phyloP scores from a whole-genome alignment of 2,888 invertebrate genomes.

The Lepidonotus clava region DNA sequence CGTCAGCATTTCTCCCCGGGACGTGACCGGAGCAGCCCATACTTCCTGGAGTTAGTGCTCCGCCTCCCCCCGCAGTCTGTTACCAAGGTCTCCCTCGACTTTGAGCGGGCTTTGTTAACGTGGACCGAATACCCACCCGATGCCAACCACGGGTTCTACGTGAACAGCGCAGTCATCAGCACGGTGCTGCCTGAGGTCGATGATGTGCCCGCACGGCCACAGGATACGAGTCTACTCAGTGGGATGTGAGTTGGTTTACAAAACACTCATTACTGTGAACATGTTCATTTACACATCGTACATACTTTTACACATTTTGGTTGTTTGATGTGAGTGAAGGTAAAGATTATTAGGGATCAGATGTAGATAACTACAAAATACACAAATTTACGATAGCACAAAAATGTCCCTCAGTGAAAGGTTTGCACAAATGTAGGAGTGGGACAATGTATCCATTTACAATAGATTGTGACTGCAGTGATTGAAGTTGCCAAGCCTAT shows the following conservation, averaged over 20 bases:
- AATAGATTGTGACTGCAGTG: no score
- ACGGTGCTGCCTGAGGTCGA: constrained; percentile 86
- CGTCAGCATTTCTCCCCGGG: constrained; percentile 85
- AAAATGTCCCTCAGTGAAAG: no score
- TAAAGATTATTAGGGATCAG: no score
- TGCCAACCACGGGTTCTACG: constrained; percentile 98
- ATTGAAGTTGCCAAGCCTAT: no score
- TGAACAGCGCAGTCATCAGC: constrained; percentile 92
- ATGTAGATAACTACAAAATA: no score
- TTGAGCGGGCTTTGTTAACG: constrained; percentile 97
- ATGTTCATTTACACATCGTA: no score
- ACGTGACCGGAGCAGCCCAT: constrained; percentile 89
- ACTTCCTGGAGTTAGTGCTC: constrained; percentile 91
- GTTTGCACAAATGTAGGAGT: no score
- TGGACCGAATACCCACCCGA: constrained; percentile 99
- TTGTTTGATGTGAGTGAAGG: no score
- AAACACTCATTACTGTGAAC: no score
- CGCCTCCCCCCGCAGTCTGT: constrained; percentile 89
- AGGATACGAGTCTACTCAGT: neutral
- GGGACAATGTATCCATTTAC: no score
- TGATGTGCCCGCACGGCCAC: constrained; percentile 78
- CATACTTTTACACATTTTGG: no score
- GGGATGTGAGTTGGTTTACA: neutral
- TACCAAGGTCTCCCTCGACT: constrained; percentile 91
- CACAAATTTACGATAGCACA: no score